These are phyloP conservation scores for Onthophagus sagittarius DNA, from an alignment of 2,888 invertebrate species.

Conservation along the genomic window DNA sequence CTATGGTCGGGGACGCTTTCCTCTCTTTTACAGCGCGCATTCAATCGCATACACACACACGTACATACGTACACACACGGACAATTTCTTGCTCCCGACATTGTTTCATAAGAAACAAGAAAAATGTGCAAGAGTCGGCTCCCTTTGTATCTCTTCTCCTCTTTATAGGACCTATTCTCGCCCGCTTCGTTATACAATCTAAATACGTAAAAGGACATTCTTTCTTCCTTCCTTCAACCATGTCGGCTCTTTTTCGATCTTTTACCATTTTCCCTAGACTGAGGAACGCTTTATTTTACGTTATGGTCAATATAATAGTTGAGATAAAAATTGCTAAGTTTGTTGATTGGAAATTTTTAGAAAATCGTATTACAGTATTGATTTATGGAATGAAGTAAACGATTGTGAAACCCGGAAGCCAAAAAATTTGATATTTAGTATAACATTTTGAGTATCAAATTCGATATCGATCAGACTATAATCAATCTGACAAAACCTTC, in stretches of 20 bases:
- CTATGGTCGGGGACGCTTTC: conserved; percentile 1
- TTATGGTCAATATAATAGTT: too few relatives aligned
- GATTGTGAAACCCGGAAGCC: too few relatives aligned
- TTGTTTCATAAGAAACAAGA: conserved; percentile 46
- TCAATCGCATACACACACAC: conserved; percentile 10
- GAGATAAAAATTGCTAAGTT: too few relatives aligned
- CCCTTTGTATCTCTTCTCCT: conserved; percentile 38
- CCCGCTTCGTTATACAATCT: conserved; percentile 46
- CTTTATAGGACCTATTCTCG: conserved; percentile 44
- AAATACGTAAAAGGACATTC: conserved; percentile 49
- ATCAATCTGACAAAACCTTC: too few relatives aligned
- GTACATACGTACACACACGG: neutral
- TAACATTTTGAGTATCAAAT: too few relatives aligned
- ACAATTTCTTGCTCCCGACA: conserved; percentile 43
- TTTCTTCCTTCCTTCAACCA: conserved; percentile 34
- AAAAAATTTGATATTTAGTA: too few relatives aligned
- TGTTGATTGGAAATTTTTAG: too few relatives aligned
- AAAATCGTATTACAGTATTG: too few relatives aligned
- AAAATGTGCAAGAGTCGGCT: conserved; percentile 42
- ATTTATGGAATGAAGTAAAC: too few relatives aligned
- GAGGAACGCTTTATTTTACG: too few relatives aligned
- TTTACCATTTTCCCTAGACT: too few relatives aligned
- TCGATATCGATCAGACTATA: too few relatives aligned
- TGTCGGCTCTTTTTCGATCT: neutral
- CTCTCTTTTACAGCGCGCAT: neutral